Evolutionary conservation across 1,140 invertebrate species (phyloP).

Genomic region (Drosophila burlai): DNA sequence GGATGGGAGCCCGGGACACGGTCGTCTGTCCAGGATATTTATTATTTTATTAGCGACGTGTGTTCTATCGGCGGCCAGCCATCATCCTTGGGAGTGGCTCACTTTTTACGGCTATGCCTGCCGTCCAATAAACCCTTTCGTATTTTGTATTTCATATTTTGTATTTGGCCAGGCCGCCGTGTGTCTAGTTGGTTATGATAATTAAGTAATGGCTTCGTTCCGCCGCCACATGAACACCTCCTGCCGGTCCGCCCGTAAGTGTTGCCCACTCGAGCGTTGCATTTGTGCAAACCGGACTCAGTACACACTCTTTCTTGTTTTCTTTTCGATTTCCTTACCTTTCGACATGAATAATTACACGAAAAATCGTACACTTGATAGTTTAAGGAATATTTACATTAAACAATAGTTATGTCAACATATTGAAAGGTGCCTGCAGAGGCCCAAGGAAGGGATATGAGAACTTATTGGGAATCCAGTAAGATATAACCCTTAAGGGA

Average conservation of each 20-base stretch:
- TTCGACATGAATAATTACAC: conserved; percentile 59
- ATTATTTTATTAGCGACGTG: conserved; percentile 83
- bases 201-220: conserved; percentile 76
- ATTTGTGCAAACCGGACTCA: conserved; percentile 59
- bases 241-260: conserved; percentile 57
- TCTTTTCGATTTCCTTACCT: conserved; percentile 12
- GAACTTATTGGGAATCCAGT: neutral
- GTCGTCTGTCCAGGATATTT: conserved; percentile 67
- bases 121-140: conserved; percentile 55
- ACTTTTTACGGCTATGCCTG: conserved; percentile 52
- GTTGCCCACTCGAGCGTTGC: conserved; percentile 73
- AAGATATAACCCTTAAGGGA: neutral
- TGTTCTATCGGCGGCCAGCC: conserved; percentile 39
- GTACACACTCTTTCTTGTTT: conserved; percentile 14
- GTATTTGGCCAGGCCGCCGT: conserved; percentile 51
- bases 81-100: conserved; percentile 62
- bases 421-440: neutral
- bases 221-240: conserved; percentile 37
- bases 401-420: conserved; percentile 2
- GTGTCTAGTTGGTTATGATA: conserved; percentile 64
- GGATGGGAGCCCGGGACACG: neutral
- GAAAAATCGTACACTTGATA: neutral
- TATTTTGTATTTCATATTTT: conserved; percentile 14
- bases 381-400: neutral
- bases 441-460: too few species aligned